Evolutionary conservation across 2,113 vertebrate species (phyloP), one percentile per base, ranked within the genome.

Genomic region (Pionites leucogaster): DNA sequence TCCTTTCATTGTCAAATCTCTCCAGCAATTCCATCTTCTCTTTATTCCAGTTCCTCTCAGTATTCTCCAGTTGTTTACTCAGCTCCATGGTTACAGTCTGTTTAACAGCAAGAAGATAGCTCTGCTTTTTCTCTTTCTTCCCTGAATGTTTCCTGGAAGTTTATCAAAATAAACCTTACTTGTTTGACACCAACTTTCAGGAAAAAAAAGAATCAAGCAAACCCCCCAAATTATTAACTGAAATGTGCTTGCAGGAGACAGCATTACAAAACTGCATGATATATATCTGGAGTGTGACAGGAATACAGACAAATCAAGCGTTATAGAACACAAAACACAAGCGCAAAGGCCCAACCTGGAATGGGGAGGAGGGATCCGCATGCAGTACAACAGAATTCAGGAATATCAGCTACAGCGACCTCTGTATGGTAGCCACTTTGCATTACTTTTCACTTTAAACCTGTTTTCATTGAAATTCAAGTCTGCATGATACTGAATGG

Each of bases 1-100:
- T 99, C 95, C 99, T 99, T 97, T 99, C 99, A 7, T 97, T 97
- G 86, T 99, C 99, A 93, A 99, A 99, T 95, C 98, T 98, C 96
- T 99, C 98, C 97, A 99, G 97, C 90, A 99, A 96, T 94, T 99
- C 99, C 71, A 99, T 98, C 96, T 98, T 99, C 95, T 99, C 99
- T 94, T 98, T 98, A 86, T 97, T 97, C 99, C 99, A 99, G 97
- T 97, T 98, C 84, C 88, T 98, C 96, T 99, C 98, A 4, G 97
- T 99, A 95, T 97, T 98, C 94, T 99, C 99, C 98, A 99, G 91
- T 31, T 98, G 98, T 87, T 98, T 98, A 83, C 84, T 98, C 37
- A 99, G 97, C 94, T 99, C 99, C 99, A 99, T 99, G 95, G 98
- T 97, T 33, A 98, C 97, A 6, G 97, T 94, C 85, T 94, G 97